A percentile compares a stretch with the other conserved stretches of the same genome.
phyloP scores from a whole-genome alignment of 2,797 vertebrate species.

The Toxotes lorentzi region DNA sequence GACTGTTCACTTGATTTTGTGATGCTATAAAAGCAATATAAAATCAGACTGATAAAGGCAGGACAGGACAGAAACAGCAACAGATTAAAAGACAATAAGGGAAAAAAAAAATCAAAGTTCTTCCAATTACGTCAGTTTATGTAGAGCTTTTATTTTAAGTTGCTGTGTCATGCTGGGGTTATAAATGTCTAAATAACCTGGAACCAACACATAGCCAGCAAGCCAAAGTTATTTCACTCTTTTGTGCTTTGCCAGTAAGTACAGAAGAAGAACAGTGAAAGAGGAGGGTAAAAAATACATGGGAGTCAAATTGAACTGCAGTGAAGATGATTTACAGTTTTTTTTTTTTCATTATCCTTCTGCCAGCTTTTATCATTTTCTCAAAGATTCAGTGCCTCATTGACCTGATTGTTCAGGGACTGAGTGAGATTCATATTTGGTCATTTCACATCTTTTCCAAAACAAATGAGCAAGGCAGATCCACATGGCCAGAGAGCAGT shows the following conservation, averaged over 20 bases:
- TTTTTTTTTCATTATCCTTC: slow-evolving; percentile 9
- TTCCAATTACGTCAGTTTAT: slow-evolving; percentile 8
- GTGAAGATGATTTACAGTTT: not conserved
- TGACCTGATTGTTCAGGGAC: slow-evolving; percentile 11
- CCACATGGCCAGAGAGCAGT: not conserved
- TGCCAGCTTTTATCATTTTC: slow-evolving; percentile 14
- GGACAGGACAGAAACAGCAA: not conserved
- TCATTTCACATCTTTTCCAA: slow-evolving; percentile 8
- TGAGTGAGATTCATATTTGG: slow-evolving; percentile 16
- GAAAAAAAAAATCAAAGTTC: slow-evolving; percentile 1
- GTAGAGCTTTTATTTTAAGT: not conserved
- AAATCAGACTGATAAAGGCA: not conserved
- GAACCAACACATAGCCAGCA: not conserved
- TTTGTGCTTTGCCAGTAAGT: not conserved
- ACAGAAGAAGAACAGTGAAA: not conserved
- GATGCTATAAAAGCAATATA: not conserved
- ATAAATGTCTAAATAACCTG: slow-evolving; percentile 1
- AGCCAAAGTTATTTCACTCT: not conserved
- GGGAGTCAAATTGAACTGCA: not conserved
- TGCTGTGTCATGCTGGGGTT: slow-evolving; percentile 3
- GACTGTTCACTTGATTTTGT: slow-evolving; percentile 21
- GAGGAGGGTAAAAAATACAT: not conserved
- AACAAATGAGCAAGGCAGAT: slow-evolving; percentile 4
- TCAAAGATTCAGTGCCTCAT: slow-evolving; percentile 8
- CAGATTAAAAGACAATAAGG: not conserved